Evolutionary conservation across 2,888 invertebrate species (phyloP), one percentile per base, ranked within the genome.

Genomic region (Subacronicta megacephala): DNA sequence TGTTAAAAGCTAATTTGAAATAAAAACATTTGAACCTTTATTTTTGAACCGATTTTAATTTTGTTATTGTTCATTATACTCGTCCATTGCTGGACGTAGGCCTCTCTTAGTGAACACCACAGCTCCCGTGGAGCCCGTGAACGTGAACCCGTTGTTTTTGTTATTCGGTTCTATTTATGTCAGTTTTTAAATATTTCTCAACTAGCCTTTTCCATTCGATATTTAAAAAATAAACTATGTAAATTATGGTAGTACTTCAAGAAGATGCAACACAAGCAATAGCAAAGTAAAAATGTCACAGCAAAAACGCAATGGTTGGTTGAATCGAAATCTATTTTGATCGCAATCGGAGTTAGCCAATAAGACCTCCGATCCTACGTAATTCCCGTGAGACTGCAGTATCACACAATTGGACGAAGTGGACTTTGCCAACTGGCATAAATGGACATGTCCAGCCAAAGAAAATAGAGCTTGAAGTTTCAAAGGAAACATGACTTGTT

Each of bases 381-480:
- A 40, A 47, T 40, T 64, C 70, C 71, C 65, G 15, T 37, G 68
- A 51, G 52, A 51, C 55, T 18, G 51, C 18, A 13, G 4, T 40
- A 40, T 52, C 37, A 45, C 56, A 72, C 37, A 56, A 59, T 65
- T 68, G 43, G 29, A 55, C 41, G 13, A 6, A 43, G 29, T 16
- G 40, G 5, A 37, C 36, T 50, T 50, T 47, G 58, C 51, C 43
- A 44, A 44, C 40, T 33, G 31, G 51, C 20, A 38, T 36, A 46
- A 41, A 50, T 40, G 33, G 18, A 44, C 44, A 36, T 23, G 35
- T 35, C 41, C 7, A 40, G 35, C 35, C 35, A 15, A 13, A 20
- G 0, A 15, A 23, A 16, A 50, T 16, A n/a, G 16, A 20, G 9
- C 9, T 23, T 6, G 41, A 35, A 26, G n/a, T 50, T 35, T 16